Conservation (phyloP, 37 sponge, comb jelly and placozoan species). For the Hormiphora californensis region DNA sequence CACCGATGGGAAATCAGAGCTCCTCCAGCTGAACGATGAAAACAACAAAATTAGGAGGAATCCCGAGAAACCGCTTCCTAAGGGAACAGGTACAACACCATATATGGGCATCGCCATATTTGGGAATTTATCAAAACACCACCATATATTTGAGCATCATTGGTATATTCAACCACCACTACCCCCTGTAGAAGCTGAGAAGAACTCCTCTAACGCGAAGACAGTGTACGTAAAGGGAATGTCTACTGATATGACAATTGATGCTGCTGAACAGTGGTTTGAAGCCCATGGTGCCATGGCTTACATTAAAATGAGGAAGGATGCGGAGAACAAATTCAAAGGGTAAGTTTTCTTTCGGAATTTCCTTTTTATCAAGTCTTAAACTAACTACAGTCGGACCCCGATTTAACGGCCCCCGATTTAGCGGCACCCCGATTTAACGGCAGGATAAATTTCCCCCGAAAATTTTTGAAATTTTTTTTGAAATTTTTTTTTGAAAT, state of each 20-base stretch:
- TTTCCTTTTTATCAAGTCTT: too few relatives aligned
- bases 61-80: conserved; percentile 28
- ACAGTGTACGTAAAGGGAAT: conserved; percentile 36
- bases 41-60: conserved; percentile 38
- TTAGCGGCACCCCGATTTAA: too few relatives aligned
- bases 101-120: too few relatives aligned
- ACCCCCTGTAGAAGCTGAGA: not conserved
- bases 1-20: not conserved
- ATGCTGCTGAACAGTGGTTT: conserved; percentile 2
- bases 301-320: conserved; percentile 24
- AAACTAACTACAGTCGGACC: too few relatives aligned
- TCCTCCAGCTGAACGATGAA: not conserved
- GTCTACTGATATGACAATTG: not conserved
- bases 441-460: too few relatives aligned
- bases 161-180: too few relatives aligned
- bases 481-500: too few relatives aligned
- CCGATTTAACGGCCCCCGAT: too few relatives aligned
- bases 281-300: not conserved
- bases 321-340: not conserved
- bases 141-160: too few relatives aligned
- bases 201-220: not conserved
- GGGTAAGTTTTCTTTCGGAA: conserved; percentile 31
- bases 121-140: too few relatives aligned
- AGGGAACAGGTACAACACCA: conserved; percentile 29
- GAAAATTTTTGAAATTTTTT: too few relatives aligned